Base-by-base conservation (phyloP, 2,113 vertebrate species). In the Syngnathus floridae region DNA sequence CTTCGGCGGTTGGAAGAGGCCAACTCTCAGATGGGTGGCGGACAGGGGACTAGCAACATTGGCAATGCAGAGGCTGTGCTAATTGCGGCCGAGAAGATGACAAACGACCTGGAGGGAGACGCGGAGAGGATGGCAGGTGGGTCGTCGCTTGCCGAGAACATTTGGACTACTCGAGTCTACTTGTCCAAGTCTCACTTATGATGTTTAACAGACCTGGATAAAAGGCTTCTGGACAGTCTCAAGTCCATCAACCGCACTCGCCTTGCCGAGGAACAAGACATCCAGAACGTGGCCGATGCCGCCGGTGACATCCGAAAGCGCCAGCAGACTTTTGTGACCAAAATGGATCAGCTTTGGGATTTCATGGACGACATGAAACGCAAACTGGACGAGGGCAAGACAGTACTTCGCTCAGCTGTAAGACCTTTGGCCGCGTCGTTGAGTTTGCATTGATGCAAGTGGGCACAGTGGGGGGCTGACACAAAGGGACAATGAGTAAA, bases 1-100 rank as follows among this genome's bases (percentile, higher is more conserved):
- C 86, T 98, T 49, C 82, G 54, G 11, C 86, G 88, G 37, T 74
- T 97, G 78, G 90, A 97, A 81, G 48, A 63, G 31, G 78, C 91
- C 38, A 57, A 93, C 66, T 83, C 73, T n/a, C 21, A 66, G 17
- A 65, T 62, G 64, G 77, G 71, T 1, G 75, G 70, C 0, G 75
- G 84, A 0, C 66, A 77, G 8, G 35, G 57, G 0, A 69, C 69
- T 1, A 74, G 65, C 16, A 65, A 46, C 16, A 19, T 16, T 0
- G 51, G 72, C 3, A 82, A 91, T 66, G 66, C 94, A 69, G 93
- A 95, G 55, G 52, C 31, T 4, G 81, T 86, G n/a, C 81, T 97
- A 84, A 87, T 51, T 37, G 76, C 66, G 4, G 80, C 82, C 0
- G 90, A 93, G 73, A 70, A 82, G 37, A 76, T 80, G 49, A 82